Evolutionary conservation across 2,888 invertebrate species (phyloP).

Genomic region (Apamea crenata): DNA sequence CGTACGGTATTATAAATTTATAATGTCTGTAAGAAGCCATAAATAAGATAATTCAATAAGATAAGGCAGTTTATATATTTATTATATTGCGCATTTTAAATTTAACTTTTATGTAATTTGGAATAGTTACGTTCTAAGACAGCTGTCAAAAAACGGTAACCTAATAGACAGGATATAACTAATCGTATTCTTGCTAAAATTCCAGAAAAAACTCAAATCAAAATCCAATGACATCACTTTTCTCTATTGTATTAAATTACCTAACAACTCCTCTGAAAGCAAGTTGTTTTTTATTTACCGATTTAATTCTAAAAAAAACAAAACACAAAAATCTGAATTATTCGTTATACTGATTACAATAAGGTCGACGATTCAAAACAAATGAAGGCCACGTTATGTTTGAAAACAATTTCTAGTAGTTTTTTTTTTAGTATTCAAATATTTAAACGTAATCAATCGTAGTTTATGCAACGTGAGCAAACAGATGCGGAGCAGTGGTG

Average conservation of each 20-base stretch:
- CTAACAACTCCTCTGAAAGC: not conserved
- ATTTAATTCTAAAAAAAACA: constrained; percentile 13
- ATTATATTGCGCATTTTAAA: no score
- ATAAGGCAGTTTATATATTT: no score
- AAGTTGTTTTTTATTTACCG: constrained; percentile 24
- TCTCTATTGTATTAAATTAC: constrained; percentile 13
- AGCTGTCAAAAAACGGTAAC: no score
- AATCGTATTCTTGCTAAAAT: not conserved
- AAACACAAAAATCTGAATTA: constrained; percentile 23
- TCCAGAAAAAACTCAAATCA: not conserved
- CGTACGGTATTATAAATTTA: no score
- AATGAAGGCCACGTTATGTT: constrained; percentile 45
- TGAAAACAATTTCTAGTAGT: constrained; percentile 52
- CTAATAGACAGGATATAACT: not conserved
- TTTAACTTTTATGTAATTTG: no score
- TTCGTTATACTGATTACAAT: constrained; percentile 9
- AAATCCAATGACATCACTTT: not conserved
- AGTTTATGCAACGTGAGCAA: not conserved
- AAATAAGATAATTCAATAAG: no score
- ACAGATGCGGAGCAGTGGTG: not conserved
- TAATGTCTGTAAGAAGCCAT: no score
- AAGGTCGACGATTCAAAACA: constrained; percentile 51
- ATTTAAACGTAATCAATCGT: constrained; percentile 26
- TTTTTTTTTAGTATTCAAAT: constrained; percentile 59
- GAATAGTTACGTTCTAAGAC: no score